Base-by-base conservation (phyloP, 2,888 invertebrate genomes). In the Diachrysia chrysitis region DNA sequence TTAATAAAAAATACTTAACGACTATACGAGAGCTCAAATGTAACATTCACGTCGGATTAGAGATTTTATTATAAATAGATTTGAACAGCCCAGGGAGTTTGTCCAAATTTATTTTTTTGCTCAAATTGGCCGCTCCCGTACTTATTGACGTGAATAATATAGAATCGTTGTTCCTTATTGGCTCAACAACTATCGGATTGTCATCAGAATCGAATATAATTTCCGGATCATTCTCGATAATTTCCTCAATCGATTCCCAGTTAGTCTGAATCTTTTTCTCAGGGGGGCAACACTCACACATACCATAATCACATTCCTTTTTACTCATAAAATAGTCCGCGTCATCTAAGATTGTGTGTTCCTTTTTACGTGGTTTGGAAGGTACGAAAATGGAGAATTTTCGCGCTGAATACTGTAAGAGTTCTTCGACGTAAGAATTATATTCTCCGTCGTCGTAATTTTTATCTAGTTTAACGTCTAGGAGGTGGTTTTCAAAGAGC, bases 141-240 rank as follows among this genome's bases (percentile, higher is more conserved):
- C 66, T 32, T 19, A 73, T 14, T 37, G 85, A 77, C n/a, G 83
- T 85, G 17, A 84, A 65, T 25, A 80, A 69, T 1, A 76, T 67
- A 0, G 79, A 72, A 14, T 78, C 81, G 53, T 58, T 54, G 12
- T 83, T 82, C 32, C 81, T 85, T 0, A 88, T 83, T 4, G 87
- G 89, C 66, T 93, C 91, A 2, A 94, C 91, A 1, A 93, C 82
- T 10, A 92, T 91, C 14, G 94, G 94, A 72, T 93, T 93, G 54
- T 94, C 91, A 21, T 95, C 91, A 12, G 85, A 76, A 86, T 95
- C 95, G 83, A 95, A 95, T 70, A 95, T 95, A 0, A 95, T 95
- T 76, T 95, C 95, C 1, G 95, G 94, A 82, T 95, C 94, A 54
- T 94, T 94, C 58, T 94, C 94, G n/a, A 95, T 95, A 0, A 93